These are phyloP conservation scores for Pseudochirops corinnae DNA, from an alignment of 2,797 vertebrate genomes.

Conservation along the genomic window DNA sequence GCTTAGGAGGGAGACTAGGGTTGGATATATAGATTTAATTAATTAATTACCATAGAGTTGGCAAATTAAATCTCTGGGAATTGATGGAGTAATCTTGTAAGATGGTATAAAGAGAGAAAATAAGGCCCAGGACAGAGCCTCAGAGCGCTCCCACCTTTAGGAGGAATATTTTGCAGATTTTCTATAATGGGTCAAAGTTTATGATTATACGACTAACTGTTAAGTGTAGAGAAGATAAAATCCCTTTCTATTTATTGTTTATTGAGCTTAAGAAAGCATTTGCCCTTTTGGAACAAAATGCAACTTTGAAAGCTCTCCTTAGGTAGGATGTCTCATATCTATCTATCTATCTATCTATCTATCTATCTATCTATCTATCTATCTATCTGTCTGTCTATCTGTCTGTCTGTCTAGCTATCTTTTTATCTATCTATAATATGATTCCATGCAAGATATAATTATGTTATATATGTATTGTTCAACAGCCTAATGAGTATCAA, in stretches of 20 bases:
- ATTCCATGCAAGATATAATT: no score
- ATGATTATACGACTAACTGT: not conserved
- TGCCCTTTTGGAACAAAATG: not conserved
- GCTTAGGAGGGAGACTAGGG: not conserved
- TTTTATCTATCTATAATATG: no score
- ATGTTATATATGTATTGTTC: no score
- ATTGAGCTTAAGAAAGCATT: not conserved
- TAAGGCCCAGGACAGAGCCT: not conserved
- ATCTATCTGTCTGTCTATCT: no score
- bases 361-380: no score
- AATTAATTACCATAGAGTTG: not conserved
- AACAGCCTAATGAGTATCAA: no score
- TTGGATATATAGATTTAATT: not conserved
- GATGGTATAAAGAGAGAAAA: not conserved
- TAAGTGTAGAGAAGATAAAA: not conserved
- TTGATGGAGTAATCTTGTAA: not conserved
- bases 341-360: no score
- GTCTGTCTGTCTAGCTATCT: no score
- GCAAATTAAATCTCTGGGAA: not conserved
- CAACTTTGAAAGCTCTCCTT: not conserved
- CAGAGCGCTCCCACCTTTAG: not conserved
- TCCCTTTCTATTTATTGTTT: not conserved
- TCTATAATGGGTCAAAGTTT: not conserved
- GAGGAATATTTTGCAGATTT: not conserved
- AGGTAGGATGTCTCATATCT: not conserved